A percentile compares a stretch with the other conserved stretches of the same genome.
These are phyloP conservation scores for Argynnis bischoffii DNA, from an alignment of 2,888 invertebrate species.

Conservation along the genomic window DNA sequence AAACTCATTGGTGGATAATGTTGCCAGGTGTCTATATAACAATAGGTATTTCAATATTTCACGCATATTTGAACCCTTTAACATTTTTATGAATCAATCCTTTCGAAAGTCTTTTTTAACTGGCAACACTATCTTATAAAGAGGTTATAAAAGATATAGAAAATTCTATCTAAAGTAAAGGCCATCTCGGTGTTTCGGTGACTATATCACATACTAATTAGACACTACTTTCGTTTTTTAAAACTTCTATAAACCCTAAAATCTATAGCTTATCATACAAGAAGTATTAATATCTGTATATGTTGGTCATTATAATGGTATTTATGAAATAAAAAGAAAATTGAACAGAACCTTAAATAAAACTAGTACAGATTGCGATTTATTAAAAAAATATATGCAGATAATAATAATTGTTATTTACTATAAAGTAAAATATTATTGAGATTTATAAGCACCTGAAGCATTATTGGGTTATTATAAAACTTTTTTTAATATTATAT, in stretches of 20 bases:
- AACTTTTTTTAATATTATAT: no score
- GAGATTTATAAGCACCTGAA: no score
- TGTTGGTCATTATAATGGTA: constrained; percentile 11
- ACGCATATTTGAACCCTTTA: no score
- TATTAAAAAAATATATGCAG: no score
- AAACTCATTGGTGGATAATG: constrained; percentile 11
- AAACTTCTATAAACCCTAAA: constrained; percentile 21
- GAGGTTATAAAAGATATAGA: constrained; percentile 41
- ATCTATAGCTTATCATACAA: constrained; percentile 3
- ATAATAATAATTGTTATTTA: no score
- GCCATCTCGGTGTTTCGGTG: constrained; percentile 56
- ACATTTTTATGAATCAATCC: not conserved
- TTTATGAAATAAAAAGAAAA: not conserved
- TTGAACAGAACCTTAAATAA: not conserved
- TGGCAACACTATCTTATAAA: constrained; percentile 10
- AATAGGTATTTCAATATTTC: no score
- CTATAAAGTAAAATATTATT: no score
- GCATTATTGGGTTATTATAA: no score
- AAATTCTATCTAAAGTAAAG: constrained; percentile 58
- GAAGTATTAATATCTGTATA: not conserved
- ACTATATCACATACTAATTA: constrained; percentile 29
- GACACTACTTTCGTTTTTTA: constrained; percentile 24
- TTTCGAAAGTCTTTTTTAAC: not conserved
- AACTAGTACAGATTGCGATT: not conserved
- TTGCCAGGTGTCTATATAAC: not conserved